Conservation (phyloP, 2,797 vertebrate genomes). For the Paedocypris micromegethes region DNA sequence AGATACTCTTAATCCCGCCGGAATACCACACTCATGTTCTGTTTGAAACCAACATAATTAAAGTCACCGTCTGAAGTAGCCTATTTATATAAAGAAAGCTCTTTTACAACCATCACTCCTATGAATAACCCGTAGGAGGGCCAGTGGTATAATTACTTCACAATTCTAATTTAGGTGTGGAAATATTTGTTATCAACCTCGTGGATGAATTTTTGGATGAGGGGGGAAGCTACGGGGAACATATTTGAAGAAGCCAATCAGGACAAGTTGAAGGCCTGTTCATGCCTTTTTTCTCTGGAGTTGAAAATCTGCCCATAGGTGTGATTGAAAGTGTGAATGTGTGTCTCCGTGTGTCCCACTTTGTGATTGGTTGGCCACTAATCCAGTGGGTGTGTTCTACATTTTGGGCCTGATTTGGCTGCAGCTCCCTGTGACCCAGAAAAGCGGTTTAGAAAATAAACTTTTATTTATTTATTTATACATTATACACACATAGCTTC, state of each 20-base stretch:
- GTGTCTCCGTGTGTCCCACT: too few relatives aligned
- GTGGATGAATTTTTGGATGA: constrained; percentile 42
- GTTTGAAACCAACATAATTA: constrained; percentile 78
- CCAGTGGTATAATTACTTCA: constrained; percentile 65
- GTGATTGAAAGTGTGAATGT: too few relatives aligned
- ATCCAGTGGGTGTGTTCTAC: too few relatives aligned
- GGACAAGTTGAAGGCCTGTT: too few relatives aligned
- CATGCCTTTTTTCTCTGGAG: too few relatives aligned
- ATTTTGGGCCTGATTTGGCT: too few relatives aligned
- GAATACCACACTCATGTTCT: constrained; percentile 72
- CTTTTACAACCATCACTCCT: constrained; percentile 53
- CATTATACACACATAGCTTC: too few relatives aligned
- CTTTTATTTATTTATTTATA: too few relatives aligned
- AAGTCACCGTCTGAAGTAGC: constrained; percentile 70
- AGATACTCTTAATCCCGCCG: constrained; percentile 64
- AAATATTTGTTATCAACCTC: constrained; percentile 67
- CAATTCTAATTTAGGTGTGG: constrained; percentile 67
- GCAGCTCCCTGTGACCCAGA: too few relatives aligned
- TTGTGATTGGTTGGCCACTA: background rate
- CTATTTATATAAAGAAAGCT: constrained; percentile 72
- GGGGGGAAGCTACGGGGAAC: constrained; percentile 39
- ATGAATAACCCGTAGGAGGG: constrained; percentile 57
- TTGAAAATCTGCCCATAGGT: too few relatives aligned
- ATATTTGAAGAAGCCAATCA: constrained; percentile 32
- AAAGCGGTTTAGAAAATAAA: too few relatives aligned